A percentile compares a stretch with the other conserved stretches of the same genome.
Evolutionary conservation across 2,888 invertebrate species (phyloP).

Genomic region (Busseola fusca): DNA sequence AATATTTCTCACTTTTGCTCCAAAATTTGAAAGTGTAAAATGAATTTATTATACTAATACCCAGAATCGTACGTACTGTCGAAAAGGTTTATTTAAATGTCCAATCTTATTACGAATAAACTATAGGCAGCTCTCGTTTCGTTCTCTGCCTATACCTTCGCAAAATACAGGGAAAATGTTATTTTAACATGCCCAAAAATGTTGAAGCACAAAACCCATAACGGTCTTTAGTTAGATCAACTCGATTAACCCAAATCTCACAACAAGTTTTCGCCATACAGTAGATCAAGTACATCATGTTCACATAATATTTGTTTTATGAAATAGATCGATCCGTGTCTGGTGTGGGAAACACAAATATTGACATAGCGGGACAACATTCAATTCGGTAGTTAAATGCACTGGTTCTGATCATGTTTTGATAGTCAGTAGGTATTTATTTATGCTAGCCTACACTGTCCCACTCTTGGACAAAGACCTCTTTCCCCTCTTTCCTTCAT

Average conservation of each 20-base stretch:
- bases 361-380: conserved; percentile 14
- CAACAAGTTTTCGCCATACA: conserved; percentile 9
- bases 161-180: neutral
- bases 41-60: no score
- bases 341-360: conserved; percentile 44
- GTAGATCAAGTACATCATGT: conserved; percentile 21
- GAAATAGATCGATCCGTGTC: conserved; percentile 38
- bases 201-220: neutral
- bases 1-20: neutral
- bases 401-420: conserved; percentile 29
- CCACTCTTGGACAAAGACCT: no score
- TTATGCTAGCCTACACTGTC: no score
- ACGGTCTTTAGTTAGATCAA: conserved; percentile 20
- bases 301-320: conserved; percentile 24
- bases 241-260: conserved; percentile 27
- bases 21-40: neutral
- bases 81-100: no score
- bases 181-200: neutral
- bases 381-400: conserved; percentile 21
- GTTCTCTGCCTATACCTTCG: neutral
- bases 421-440: neutral
- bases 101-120: no score
- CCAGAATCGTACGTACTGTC: no score
- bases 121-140: neutral
- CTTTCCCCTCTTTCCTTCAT: no score